Evolutionary conservation across 2,797 vertebrate genomes (phyloP), one percentile per base, ranked within the genome.

Genomic region (Phoxinus dragarum): DNA sequence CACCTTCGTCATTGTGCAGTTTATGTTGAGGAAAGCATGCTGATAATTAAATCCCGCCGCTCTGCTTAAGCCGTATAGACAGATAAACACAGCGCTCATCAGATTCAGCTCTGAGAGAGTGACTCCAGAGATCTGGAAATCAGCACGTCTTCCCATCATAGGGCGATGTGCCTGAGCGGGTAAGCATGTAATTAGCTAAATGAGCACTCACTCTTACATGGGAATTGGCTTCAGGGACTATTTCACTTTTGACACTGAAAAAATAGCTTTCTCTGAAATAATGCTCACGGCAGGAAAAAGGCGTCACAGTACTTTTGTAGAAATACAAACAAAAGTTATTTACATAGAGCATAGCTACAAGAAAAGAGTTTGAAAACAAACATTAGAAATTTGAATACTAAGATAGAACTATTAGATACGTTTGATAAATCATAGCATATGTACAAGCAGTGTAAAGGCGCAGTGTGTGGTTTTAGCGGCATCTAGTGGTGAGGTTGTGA

Each of bases 231-330:
- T 68, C 12, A 42, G 47, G 82, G 44, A 49, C 5, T 42, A 6
- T 68, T 34, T 52, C 11, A 42, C 42, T 66, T 80, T 66, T 4
- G 14, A 6, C 21, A 2, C 21, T 16, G 12, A 54, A 47, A 67
- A 42, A n/a, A n/a, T 0, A 8, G 3, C 1, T 36, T 84, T 94
- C 95, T 94, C 94, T 94, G 93, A 95, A 84, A 94, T 82, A 82
- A 94, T 95, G 88, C 87, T 81, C 82, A 86, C 90, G 54, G 89
- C 87, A 66, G 92, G n/a, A n/a, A 93, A 71, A 94, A 81, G 34
- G 91, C 91, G 90, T 94, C 91, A 34, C 95, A 95, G 91, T 94
- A 92, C 47, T 86, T 93, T 88, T 94, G 92, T 88, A 93, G 91
- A 23, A 95, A 90, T 31, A 87, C 84, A 38, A 91, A 89, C 71